Base-by-base conservation (phyloP, 2,888 invertebrate species). In the Euphydryas editha region DNA sequence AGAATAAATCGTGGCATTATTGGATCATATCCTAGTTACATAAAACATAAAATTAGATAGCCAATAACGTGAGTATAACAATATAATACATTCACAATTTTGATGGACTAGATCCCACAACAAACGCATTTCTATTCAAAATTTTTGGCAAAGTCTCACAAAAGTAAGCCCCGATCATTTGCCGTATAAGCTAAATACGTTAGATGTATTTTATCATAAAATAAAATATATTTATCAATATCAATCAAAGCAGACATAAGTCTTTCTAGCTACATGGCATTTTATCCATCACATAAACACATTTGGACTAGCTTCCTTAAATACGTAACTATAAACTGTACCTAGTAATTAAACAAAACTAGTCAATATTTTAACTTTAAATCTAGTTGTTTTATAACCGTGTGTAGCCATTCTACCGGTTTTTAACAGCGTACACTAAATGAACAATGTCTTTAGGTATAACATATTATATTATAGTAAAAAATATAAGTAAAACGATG, bases 281-380 rank as follows among this genome's bases (percentile, higher is more conserved):
- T 85, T 85, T 81, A 87, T 87, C 89, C 87, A 88, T 88, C 90
- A 90, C 88, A 88, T 88, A 86, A 81, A 88, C 82, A 88, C 86
- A 88, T 88, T 90, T 88, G 89, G 92, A 92, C 92, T 92, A 92
- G 92, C 91, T 92, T 91, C 78, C 90, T 91, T 90, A 90, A 89
- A 88, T 87, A 88, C 88, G 76, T 84, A 84, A 86, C 87, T 86
- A 85, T 80, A 81, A 78, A 82, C 73, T 78, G 79, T 85, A 82
- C 83, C 86, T 88, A 90, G 86, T 87, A 87, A 90, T 88, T 89
- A 88, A 91, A 83, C 85, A 88, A 90, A 92, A 90, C 90, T 91
- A 90, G 90, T 90, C 88, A 81, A 83, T 82, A 81, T 81, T 46
- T 83, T 82, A 82, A 79, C 79, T 74, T 84, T 82, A 83, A 76